phyloP scores from a whole-genome alignment of 2,797 vertebrate species.

The Denticeps clupeoides region DNA sequence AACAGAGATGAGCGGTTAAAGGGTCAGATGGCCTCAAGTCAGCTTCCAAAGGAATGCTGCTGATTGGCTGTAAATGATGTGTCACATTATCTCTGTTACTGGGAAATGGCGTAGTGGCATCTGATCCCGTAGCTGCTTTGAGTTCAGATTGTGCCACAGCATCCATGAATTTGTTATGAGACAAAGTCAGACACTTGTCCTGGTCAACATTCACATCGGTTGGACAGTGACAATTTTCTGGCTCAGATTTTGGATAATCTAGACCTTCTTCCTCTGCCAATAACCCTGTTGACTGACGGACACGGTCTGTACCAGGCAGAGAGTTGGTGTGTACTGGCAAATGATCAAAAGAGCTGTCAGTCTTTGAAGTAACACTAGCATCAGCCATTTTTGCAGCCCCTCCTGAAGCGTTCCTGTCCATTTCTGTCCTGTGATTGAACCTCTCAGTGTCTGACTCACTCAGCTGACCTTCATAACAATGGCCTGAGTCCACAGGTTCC shows the following conservation, averaged over 20 bases:
- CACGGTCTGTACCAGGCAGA: background rate
- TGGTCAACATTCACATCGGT: background rate
- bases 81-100: slow-evolving; percentile 16
- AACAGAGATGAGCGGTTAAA: too few species aligned
- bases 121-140: too few species aligned
- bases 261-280: background rate
- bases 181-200: too few species aligned
- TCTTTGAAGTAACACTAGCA: slow-evolving; percentile 3
- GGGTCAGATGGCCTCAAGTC: too few species aligned
- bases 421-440: slow-evolving; percentile 16
- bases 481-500: slow-evolving; percentile 31
- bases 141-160: too few species aligned
- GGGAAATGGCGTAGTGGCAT: background rate
- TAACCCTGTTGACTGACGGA: background rate
- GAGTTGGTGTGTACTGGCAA: slow-evolving; percentile 11
- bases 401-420: slow-evolving; percentile 10
- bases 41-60: slow-evolving; percentile 12
- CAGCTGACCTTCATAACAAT: slow-evolving; percentile 24
- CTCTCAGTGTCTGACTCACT: slow-evolving; percentile 48
- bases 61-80: slow-evolving; percentile 22
- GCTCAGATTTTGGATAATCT: slow-evolving; percentile 3
- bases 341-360: background rate
- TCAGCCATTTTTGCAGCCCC: slow-evolving; percentile 17
- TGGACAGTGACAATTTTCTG: background rate
- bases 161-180: too few species aligned